Percentiles rank a stretch among this genome's conserved stretches.
Conservation (phyloP, 2,888 invertebrate genomes). For the Deroplatys truncata region DNA sequence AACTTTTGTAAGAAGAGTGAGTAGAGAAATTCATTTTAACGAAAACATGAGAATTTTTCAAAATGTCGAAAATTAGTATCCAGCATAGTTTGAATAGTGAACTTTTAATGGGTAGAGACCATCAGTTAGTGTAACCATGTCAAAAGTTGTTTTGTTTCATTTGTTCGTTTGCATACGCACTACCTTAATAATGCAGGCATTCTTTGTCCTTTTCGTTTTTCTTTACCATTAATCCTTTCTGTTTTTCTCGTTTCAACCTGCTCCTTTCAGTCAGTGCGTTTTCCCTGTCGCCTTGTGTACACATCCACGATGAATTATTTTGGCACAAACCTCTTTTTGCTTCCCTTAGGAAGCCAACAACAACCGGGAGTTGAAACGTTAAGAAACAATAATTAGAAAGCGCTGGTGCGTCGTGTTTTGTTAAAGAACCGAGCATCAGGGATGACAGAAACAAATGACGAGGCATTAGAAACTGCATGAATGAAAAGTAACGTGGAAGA, state of each 20-base stretch:
- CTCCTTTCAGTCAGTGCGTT: neutral
- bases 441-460: constrained; percentile 20
- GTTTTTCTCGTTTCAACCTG: neutral
- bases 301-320: neutral
- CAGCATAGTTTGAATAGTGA: too few relatives aligned
- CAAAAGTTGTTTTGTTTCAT: too few relatives aligned
- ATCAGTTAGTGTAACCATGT: too few relatives aligned
- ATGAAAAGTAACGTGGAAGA: neutral
- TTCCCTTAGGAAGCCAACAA: neutral
- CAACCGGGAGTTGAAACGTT: neutral
- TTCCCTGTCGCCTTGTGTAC: neutral
- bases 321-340: neutral
- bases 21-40: too few relatives aligned
- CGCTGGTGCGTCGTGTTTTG: neutral
- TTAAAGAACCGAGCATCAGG: constrained; percentile 3
- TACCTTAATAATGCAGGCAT: neutral
- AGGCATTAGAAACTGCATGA: neutral
- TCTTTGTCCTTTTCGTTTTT: too few relatives aligned
- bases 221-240: too few relatives aligned
- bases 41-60: too few relatives aligned
- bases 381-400: neutral
- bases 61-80: too few relatives aligned
- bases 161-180: too few relatives aligned
- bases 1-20: too few relatives aligned
- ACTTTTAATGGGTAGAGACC: too few relatives aligned